These are phyloP conservation scores for Ostrea edulis DNA, from an alignment of 1,140 invertebrate species.

Conservation along the genomic window DNA sequence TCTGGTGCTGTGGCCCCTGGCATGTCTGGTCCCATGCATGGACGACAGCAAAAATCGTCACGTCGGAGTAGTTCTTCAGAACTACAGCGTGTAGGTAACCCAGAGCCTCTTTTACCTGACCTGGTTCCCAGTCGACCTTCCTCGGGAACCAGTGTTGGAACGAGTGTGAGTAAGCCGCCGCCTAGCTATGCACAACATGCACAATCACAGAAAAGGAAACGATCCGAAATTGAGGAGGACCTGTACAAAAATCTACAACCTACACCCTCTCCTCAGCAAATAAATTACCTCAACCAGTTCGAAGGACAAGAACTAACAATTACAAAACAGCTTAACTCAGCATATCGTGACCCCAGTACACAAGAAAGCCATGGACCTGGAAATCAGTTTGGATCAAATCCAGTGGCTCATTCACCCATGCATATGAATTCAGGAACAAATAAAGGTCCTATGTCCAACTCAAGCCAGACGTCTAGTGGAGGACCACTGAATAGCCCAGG, in stretches of 20 bases:
- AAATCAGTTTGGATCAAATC: conserved; percentile 62
- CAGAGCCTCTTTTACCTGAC: conserved; percentile 76
- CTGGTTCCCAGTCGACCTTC: conserved; percentile 60
- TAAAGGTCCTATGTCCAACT: conserved; percentile 74
- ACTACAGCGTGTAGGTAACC: conserved; percentile 75
- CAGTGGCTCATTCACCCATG: conserved; percentile 66
- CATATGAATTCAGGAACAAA: conserved; percentile 67
- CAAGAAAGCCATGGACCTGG: conserved; percentile 58
- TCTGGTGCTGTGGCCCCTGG: conserved; percentile 60
- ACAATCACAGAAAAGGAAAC: conserved; percentile 74
- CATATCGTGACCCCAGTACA: conserved; percentile 74
- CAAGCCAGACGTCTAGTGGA: conserved; percentile 74
- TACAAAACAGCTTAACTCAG: conserved; percentile 94
- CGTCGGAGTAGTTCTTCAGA: conserved; percentile 59
- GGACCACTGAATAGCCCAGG: conserved; percentile 71
- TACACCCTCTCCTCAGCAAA: conserved; percentile 96
- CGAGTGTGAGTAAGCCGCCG: conserved; percentile 73
- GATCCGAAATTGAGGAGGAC: conserved; percentile 76
- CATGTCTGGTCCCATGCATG: conserved; percentile 59
- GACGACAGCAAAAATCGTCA: conserved; percentile 2
- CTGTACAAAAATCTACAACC: conserved; percentile 90
- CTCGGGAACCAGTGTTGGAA: conserved; percentile 55
- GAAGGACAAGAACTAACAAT: conserved; percentile 98
- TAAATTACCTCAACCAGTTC: conserved; percentile 96
- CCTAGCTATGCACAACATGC: conserved; percentile 76